phyloP scores from a whole-genome alignment of 2,888 invertebrate species.

The Heliconius ismenius region DNA sequence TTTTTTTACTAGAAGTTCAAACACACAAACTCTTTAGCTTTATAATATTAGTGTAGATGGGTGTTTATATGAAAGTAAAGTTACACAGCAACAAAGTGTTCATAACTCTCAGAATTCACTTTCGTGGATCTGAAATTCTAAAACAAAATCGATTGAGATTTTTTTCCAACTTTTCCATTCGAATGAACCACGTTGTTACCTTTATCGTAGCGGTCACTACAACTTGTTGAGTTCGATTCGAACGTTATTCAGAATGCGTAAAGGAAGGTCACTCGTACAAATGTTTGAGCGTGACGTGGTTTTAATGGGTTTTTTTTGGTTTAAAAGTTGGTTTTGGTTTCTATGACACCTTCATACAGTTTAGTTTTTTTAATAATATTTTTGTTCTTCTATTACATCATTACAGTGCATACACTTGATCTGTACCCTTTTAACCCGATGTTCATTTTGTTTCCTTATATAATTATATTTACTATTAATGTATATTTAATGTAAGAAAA shows the following conservation, averaged over 20 bases:
- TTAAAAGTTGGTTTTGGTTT: background rate
- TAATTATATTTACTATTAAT: too few relatives aligned
- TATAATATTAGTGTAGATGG: too few relatives aligned
- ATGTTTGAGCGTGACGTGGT: conserved; percentile 8
- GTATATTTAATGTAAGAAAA: too few relatives aligned
- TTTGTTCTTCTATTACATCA: background rate
- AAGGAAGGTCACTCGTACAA: conserved; percentile 16
- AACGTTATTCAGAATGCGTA: conserved; percentile 26
- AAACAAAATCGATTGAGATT: background rate
- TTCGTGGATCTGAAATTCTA: background rate
- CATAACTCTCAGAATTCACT: too few relatives aligned
- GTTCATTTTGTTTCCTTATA: too few relatives aligned
- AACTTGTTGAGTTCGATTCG: conserved; percentile 27
- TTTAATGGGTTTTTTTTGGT: background rate
- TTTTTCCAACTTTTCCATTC: background rate
- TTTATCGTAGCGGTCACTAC: background rate
- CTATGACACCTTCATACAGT: background rate
- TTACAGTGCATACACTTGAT: background rate
- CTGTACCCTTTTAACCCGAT: background rate
- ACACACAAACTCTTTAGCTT: too few relatives aligned
- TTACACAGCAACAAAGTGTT: too few relatives aligned
- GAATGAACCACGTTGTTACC: background rate
- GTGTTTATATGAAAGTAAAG: too few relatives aligned
- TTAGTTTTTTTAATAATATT: background rate
- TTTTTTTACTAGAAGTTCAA: too few relatives aligned